Conservation (phyloP, 2,888 invertebrate genomes). For the Helobdella robusta region DNA sequence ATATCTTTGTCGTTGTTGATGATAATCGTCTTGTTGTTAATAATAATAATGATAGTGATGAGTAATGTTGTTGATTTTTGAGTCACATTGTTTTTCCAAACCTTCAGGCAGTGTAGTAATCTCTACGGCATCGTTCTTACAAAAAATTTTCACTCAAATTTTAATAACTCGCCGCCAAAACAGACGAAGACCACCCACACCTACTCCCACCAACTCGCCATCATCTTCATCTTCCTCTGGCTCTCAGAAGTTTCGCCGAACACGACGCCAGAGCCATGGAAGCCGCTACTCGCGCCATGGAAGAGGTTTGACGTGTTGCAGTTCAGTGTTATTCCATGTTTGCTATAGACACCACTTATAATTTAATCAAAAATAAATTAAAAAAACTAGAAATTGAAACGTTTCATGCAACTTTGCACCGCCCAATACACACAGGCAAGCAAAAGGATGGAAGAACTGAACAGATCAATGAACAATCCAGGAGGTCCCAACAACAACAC, state of each 20-base stretch:
- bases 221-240: constrained; percentile 14
- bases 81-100: too few species aligned
- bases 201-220: constrained; percentile 11
- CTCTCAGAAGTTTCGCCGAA: constrained; percentile 40
- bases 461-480: background rate
- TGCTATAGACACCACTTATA: constrained; percentile 34
- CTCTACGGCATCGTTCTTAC: too few species aligned
- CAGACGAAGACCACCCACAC: constrained; percentile 11
- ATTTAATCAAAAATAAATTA: too few species aligned
- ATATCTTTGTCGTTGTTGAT: too few species aligned
- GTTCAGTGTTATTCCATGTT: constrained; percentile 44
- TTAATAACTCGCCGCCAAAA: background rate
- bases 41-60: too few species aligned
- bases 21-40: too few species aligned
- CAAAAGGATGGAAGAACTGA: constrained; percentile 26
- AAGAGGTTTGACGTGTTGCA: constrained; percentile 47
- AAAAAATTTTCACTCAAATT: too few species aligned
- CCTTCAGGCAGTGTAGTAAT: too few species aligned
- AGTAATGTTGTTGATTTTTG: too few species aligned
- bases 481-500: constrained; percentile 4
- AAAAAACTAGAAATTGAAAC: too few species aligned
- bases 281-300: constrained; percentile 48
- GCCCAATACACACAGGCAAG: constrained; percentile 9
- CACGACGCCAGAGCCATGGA: constrained; percentile 48
- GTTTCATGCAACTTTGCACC: background rate